Evolutionary conservation across 2,113 vertebrate genomes (phyloP).

Genomic region (Hypocryptadius cinnamomeus): DNA sequence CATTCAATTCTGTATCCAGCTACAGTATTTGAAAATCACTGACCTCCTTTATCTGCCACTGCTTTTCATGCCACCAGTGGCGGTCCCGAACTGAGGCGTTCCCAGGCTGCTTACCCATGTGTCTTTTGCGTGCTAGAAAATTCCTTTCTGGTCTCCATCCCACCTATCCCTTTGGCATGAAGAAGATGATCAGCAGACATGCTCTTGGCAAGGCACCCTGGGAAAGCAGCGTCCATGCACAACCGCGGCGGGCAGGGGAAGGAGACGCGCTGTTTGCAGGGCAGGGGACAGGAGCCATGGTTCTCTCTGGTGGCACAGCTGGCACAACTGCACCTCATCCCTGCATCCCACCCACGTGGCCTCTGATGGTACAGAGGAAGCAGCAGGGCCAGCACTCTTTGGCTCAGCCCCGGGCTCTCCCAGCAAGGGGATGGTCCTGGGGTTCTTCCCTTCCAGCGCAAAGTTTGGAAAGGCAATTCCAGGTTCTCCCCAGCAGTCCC

Average conservation of each 20-base stretch:
- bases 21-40: neutral
- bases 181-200: neutral
- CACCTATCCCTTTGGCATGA: neutral
- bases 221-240: neutral
- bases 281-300: neutral
- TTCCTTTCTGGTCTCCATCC: neutral
- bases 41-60: neutral
- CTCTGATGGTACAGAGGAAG: neutral
- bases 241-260: neutral
- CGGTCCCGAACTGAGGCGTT: neutral
- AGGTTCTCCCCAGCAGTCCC: neutral
- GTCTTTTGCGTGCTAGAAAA: neutral
- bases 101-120: neutral
- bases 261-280: neutral
- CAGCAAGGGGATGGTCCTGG: neutral
- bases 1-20: neutral
- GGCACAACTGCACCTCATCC: neutral
- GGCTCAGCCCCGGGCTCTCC: neutral
- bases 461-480: neutral
- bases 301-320: conserved; percentile 49
- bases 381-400: neutral
- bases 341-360: neutral
- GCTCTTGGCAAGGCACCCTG: neutral
- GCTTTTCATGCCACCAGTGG: neutral
- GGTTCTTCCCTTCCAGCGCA: accelerated